Base-by-base conservation (phyloP, 64 coral and sea anemone genomes). In the Stylophora pistillata region DNA sequence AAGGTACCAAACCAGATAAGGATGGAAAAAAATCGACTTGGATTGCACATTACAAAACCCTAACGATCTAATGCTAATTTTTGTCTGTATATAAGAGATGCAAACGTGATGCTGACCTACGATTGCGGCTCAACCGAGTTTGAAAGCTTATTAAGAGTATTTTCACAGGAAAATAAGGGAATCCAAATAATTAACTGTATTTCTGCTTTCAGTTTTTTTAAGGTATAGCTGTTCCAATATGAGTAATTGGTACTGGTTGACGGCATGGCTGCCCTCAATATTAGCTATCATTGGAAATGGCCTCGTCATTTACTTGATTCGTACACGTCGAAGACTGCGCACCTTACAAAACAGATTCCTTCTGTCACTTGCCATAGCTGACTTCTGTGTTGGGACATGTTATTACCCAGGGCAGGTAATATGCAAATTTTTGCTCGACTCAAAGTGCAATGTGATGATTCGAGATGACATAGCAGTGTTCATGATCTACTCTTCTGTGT, bases 291-390 rank as follows among this genome's bases (percentile, higher is more conserved):
- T 29, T 80, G 93, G 93, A 13, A 94, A 95, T 71, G 75, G 82
- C 11, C 18, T 87, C 9, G 78, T 95, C 5, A 95, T 95, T 17
- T 95, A 88, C 59, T 89, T 95, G 31, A 75, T 95, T 47, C n/a
- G 41, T 2, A 76, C 88, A 33, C 78, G 54, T 32, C 77, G 31
- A 37, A 71, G 81, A 15, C 93, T 95, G 57, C 88, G 78, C 10
- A 94, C 87, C n/a, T 64, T 79, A 23, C 73, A 69, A 9, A 94
- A 94, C 20, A 89, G 87, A 73, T 86, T 91, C 5, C 79, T 89
- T 5, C 69, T 91, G 18, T 95, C 93, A 11, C 88, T 95, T 56
- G 76, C 81, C 17, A 64, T 95, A 15, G 81, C 93, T 16, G 93
- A 95, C 84, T 87, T 91, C 9, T 71, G 86, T 32, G 90, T 95